Base-by-base conservation (phyloP, 2,797 vertebrate species). In the Bovichtus diacanthus region DNA sequence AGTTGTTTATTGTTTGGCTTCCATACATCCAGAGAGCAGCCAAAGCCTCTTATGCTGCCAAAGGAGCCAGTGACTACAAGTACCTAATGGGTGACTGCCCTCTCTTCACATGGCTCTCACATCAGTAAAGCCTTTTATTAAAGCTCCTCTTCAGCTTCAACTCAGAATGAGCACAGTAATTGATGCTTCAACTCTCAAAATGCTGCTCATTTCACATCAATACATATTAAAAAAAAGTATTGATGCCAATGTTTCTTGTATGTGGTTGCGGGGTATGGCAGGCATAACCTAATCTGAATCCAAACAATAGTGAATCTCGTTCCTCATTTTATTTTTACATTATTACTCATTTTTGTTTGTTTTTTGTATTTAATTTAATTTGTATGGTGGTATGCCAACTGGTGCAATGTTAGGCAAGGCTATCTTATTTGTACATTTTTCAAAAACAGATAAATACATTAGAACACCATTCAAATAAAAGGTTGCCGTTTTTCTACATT, bases 11-110 rank as follows among this genome's bases (percentile, higher is more conserved):
- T 91, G 86, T 92, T 78, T 36, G 61, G 55, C 54, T 16, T 75
- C 74, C 68, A 74, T 68, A 69, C 53, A 87, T 70, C 65, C 50
- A 66, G 62, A 10, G 12, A 76, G 65, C 46, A 79, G 68, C 53
- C 64, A 85, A 86, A 90, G 82, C 83, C 78, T 88, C 87, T 87
- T 85, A 78, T 29, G 67, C 19, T 61, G 43, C 61, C 66, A 73
- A 60, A 71, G 61, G 59, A 77, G 65, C 65, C 80, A 34, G 21
- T 41, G 83, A 80, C 76, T 67, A 82, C 66, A 19, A 70, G 70
- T 25, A 53, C 49, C 76, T 74, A 70, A 69, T 75, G 50, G 62
- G 34, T 55, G 79, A 61, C 47, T 67, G 78, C 6, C 76, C 79
- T 83, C 78, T 80, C 70, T 81, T 80, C 70, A 70, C 73, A 64